These are phyloP conservation scores for Halotydeus destructor DNA, from an alignment of 1,140 invertebrate species.

Conservation along the genomic window DNA sequence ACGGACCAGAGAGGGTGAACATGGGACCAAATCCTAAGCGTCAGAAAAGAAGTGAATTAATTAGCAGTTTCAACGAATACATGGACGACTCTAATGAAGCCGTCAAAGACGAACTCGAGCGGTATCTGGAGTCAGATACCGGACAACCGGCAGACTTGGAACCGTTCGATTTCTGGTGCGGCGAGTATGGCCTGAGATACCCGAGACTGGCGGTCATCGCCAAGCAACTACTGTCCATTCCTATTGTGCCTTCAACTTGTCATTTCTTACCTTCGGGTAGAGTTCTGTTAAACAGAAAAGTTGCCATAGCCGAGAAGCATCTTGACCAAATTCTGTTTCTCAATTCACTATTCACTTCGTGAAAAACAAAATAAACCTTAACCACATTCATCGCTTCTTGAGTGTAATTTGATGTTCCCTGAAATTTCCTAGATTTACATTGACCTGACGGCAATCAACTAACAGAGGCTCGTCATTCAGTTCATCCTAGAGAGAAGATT, in stretches of 20 bases:
- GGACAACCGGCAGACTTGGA: conserved; percentile 1
- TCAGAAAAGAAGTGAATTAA: neutral
- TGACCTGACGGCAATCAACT: no score
- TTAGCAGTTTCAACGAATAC: neutral
- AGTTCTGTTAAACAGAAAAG: neutral
- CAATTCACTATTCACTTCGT: no score
- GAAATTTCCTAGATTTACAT: no score
- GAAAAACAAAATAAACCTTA: no score
- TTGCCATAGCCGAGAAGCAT: neutral
- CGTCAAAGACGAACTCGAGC: conserved; percentile 1
- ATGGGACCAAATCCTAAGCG: neutral
- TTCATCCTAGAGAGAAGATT: no score
- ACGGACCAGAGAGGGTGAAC: neutral
- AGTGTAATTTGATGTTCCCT: no score
- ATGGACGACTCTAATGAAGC: neutral
- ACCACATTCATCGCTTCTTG: no score
- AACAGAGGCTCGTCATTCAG: no score
- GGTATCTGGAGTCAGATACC: neutral
- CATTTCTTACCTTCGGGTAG: neutral
- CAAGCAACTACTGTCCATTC: neutral
- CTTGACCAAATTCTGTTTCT: no score
- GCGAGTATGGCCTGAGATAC: neutral
- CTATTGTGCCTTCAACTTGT: neutral
- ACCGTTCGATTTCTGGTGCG: neutral
- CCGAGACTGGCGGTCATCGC: neutral